Evolutionary conservation across 2,113 vertebrate species (phyloP), one percentile per base, ranked within the genome.

Genomic region (Psittacula cyanocephala): DNA sequence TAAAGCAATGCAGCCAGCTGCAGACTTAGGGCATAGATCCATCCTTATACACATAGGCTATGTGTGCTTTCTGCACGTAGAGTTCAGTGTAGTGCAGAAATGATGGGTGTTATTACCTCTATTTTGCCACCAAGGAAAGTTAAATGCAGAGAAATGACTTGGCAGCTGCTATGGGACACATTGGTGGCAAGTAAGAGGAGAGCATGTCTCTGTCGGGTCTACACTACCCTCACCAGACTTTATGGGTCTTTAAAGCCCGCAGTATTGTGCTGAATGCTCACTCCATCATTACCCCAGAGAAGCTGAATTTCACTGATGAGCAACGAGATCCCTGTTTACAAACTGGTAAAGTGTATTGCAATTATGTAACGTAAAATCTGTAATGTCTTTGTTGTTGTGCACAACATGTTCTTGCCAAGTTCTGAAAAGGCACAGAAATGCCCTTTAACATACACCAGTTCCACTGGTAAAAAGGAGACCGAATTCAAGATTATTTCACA

Each of bases 31-130:
- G 46, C 19, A 18, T 50, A 71, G 63, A 41, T 37, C 49, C 20
- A 11, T 62, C 59, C 46, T 46, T 31, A 43, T 39, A 41, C 1
- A 2, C 0, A 0, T 25, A 78, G 41, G 41, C 41, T 57, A 0
- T 13, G 25, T 67, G 46, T 43, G 37, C 27, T 50, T 79, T 28
- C 81, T 77, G 62, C 70, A 17, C 1, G 0, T 14, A 39, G 22
- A 76, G 49, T 46, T 90, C 53, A 35, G 18, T 33, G 33, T 52
- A 46, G 33, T 44, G 33, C 44, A 72, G 17, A 71, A 94, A 27
- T 57, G 19, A 15, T 85, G 62, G 52, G 16, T 64, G 52, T 68
- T 60, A 22, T 19, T 81, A 57, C 43, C 44, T 81, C 72, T 71
- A 1, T 49, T 86, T 91, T 83, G 41, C 71, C 77, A 80, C 35